These are phyloP conservation scores for Phataginus tricuspis DNA, from an alignment of 2,797 vertebrate genomes.

Conservation along the genomic window DNA sequence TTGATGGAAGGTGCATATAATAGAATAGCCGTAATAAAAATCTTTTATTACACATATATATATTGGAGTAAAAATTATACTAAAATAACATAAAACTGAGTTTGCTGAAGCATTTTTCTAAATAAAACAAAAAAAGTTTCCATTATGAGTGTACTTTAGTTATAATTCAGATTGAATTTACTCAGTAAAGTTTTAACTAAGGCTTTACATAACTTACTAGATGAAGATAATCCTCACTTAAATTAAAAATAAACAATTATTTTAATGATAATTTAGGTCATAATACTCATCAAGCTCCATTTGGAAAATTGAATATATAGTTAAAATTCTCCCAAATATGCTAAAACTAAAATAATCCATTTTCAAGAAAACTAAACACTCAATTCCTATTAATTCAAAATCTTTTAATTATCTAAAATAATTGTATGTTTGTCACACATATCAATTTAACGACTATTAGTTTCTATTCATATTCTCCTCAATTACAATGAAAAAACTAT, in stretches of 20 bases:
- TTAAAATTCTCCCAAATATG: not conserved
- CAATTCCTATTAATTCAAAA: not conserved
- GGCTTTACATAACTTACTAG: not conserved
- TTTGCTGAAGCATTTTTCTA: not conserved
- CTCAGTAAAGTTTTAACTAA: not conserved
- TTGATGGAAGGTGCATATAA: not conserved
- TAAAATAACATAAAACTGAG: constrained; percentile 10
- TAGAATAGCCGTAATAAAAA: not conserved
- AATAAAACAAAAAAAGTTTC: not conserved
- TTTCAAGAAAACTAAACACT: not conserved
- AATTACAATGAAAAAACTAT: not conserved
- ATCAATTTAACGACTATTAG: not conserved
- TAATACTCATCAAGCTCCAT: not conserved
- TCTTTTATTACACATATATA: not conserved
- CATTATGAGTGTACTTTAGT: not conserved
- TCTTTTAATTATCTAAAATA: not conserved
- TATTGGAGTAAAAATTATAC: not conserved
- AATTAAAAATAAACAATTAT: not conserved
- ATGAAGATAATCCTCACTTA: not conserved
- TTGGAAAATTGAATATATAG: not conserved
- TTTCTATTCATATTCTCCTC: not conserved
- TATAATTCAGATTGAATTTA: not conserved
- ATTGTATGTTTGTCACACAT: not conserved
- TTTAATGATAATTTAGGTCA: not conserved
- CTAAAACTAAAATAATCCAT: not conserved